These are phyloP conservation scores for Rattus norvegicus DNA, from an alignment of 2,113 vertebrate genomes.

Conservation along the genomic window DNA sequence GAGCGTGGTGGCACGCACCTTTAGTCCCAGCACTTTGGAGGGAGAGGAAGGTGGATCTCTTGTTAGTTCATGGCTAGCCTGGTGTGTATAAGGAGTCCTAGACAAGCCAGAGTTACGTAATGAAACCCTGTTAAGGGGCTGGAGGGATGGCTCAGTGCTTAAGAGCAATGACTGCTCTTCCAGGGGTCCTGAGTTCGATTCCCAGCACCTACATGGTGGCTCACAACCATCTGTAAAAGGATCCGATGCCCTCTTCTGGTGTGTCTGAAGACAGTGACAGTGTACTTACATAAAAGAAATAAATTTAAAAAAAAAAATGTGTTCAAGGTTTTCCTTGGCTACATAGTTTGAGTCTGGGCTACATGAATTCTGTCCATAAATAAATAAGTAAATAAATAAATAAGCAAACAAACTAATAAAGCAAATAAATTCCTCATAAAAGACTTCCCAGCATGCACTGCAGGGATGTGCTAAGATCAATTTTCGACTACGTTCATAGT, in stretches of 20 bases:
- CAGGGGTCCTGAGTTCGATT: no score
- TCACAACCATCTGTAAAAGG: no score
- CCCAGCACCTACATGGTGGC: no score
- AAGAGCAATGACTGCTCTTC: no score
- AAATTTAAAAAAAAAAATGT: not conserved
- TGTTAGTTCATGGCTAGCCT: not conserved
- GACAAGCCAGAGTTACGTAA: not conserved
- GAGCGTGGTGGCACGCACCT: no score
- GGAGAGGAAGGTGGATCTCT: not conserved
- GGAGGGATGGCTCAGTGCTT: no score
- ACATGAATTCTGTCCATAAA: not conserved
- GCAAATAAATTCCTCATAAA: not conserved
- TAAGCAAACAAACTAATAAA: no score
- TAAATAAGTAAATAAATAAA: not conserved
- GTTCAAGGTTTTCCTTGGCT: not conserved
- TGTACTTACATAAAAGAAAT: no score
- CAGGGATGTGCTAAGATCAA: not conserved
- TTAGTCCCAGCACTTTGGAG: not conserved
- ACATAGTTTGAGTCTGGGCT: not conserved
- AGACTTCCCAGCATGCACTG: not conserved
- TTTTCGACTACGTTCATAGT: not conserved
- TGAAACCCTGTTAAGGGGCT: not conserved
- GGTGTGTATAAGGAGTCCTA: not conserved
- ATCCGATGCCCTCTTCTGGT: no score
- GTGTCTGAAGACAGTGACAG: no score